Evolutionary conservation across 2,888 invertebrate species (phyloP), one percentile per base, ranked within the genome.

Genomic region (Aphidoletes aphidimyza): DNA sequence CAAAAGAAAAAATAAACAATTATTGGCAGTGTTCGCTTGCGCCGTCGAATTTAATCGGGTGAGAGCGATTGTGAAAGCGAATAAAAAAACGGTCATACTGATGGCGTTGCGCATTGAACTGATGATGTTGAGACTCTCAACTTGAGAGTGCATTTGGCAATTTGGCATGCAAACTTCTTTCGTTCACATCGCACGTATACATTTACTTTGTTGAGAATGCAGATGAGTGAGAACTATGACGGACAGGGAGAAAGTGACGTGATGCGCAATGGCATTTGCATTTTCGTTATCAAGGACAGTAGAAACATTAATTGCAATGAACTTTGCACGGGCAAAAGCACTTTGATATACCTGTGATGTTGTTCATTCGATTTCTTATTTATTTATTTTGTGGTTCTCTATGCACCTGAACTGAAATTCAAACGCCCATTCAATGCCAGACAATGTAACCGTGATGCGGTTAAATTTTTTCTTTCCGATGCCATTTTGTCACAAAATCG

Each of bases 231-330:
- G n/a, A n/a, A n/a, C n/a, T n/a, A n/a, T 81, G 81, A 81, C 37
- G 81, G 81, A 81, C 30, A n/a, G 22, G 37, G 37, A 81, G 81
- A 81, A 81, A 81, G 81, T 81, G n/a, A n/a, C 81, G n/a, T 37
- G 22, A 81, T 81, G 22, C n/a, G n/a, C 1, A 5, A 81, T 54
- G 54, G 22, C 9, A 78, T 81, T 81, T 37, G 81, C 81, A 81
- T 81, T 81, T 81, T n/a, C n/a, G 81, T 19, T 81, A 81, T 36
- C 69, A 69, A 69, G 69, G 69, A 69, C 69, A 14, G 1, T 42
- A 42, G 22, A 22, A 3, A 14, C 47, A 47, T 14, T 26, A 22
- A 69, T 69, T 69, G 14, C 69, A 69, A 30, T 69, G 69, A 69
- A 69, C 69, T 14, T 69, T 69, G 42, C 6, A 14, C 42, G 14